Evolutionary conservation across 2,888 invertebrate genomes (phyloP).

Genomic region (Linhomoeus sp.): DNA sequence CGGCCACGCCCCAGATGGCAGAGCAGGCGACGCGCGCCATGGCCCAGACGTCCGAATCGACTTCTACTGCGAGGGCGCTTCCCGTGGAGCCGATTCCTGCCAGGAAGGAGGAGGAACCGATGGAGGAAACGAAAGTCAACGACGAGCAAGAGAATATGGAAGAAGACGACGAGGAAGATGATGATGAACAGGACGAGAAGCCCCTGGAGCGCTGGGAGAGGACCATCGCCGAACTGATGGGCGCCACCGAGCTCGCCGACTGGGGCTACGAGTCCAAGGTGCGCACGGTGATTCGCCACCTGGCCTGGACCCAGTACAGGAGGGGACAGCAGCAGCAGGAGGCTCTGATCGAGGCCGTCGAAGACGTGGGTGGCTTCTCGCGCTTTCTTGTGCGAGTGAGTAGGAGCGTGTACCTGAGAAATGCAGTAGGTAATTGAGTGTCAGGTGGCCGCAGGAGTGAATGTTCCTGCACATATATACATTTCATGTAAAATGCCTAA

Average conservation of each 20-base stretch:
- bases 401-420: not conserved
- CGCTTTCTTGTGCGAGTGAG: not conserved
- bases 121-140: not conserved
- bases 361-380: not conserved
- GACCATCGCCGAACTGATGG: not conserved
- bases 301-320: constrained; percentile 1
- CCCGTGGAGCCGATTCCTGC: no score
- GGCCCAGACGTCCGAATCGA: no score
- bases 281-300: not conserved
- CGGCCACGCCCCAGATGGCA: no score
- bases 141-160: no score
- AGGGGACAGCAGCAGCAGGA: not conserved
- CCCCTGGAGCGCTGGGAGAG: not conserved
- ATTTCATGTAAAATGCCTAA: no score
- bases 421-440: no score
- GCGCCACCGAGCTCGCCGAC: not conserved
- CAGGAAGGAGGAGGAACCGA: no score
- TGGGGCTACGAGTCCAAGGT: not conserved
- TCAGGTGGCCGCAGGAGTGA: no score
- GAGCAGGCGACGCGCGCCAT: no score
- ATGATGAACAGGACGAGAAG: not conserved
- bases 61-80: no score
- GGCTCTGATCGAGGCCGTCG: constrained; percentile 1
- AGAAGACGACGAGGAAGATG: no score
- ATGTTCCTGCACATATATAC: no score